These are phyloP conservation scores for Neotragus pygmaeus DNA, from an alignment of 2,113 vertebrate species.

Conservation along the genomic window DNA sequence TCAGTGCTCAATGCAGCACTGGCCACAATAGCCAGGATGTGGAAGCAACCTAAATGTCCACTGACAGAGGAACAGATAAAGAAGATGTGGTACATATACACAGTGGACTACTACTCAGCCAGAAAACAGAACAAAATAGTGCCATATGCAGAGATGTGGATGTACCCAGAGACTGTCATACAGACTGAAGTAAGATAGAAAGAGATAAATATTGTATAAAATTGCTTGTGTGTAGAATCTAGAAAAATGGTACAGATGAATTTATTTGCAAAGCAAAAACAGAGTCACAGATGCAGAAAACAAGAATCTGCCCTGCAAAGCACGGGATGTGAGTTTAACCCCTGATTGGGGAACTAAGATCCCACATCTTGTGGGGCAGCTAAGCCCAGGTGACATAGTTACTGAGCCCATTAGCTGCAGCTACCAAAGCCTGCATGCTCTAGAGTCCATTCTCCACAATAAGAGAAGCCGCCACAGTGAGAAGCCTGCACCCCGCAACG, in stretches of 20 bases:
- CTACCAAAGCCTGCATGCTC: background rate
- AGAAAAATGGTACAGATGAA: background rate
- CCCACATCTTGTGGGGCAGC: background rate
- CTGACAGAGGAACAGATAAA: background rate
- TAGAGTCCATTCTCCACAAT: background rate
- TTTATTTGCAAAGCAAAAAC: background rate
- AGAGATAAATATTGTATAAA: background rate
- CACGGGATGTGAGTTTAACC: background rate
- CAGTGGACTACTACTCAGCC: background rate
- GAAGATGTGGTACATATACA: background rate
- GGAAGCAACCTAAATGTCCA: background rate
- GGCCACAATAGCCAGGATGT: background rate
- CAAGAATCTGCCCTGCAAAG: background rate
- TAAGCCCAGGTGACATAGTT: background rate
- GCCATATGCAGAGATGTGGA: background rate
- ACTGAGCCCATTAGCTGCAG: background rate
- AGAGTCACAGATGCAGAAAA: background rate
- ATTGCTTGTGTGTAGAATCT: background rate
- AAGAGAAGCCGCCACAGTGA: background rate
- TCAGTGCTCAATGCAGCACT: background rate
- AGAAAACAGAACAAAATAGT: background rate
- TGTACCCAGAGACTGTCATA: background rate
- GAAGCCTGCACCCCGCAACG: accelerated
- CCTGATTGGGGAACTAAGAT: background rate
- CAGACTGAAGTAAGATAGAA: background rate